Evolutionary conservation across 2,888 invertebrate genomes (phyloP).

Genomic region (Pandemis heparana): DNA sequence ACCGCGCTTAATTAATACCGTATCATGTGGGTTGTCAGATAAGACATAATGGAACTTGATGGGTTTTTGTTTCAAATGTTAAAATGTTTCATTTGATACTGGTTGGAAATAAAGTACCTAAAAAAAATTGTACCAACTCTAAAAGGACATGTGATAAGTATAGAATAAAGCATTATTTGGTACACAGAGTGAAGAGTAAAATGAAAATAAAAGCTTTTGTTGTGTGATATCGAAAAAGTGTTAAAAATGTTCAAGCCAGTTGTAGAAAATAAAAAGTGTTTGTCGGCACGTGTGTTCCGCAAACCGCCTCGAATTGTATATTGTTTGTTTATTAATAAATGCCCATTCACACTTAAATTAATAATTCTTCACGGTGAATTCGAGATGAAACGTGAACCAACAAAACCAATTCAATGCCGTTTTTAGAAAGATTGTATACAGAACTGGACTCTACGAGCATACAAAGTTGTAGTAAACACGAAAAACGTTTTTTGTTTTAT

Average conservation of each 20-base stretch:
- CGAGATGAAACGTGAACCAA: constrained; percentile 67
- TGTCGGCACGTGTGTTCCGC: constrained; percentile 37
- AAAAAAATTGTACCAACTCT: neutral
- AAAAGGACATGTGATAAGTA: no score
- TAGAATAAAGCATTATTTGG: neutral
- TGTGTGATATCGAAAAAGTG: neutral
- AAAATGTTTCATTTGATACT: neutral
- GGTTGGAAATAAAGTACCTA: neutral
- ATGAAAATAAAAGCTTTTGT: neutral
- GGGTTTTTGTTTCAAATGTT: constrained; percentile 51
- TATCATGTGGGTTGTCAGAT: constrained; percentile 82
- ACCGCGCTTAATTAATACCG: constrained; percentile 79
- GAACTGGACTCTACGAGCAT: constrained; percentile 49
- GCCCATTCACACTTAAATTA: constrained; percentile 45
- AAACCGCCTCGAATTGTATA: constrained; percentile 45
- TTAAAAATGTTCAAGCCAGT: constrained; percentile 3
- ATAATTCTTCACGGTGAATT: constrained; percentile 71
- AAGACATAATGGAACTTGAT: constrained; percentile 75
- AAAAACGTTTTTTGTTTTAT: constrained; percentile 36
- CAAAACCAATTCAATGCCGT: constrained; percentile 50
- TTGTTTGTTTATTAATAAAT: constrained; percentile 44
- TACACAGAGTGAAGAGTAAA: neutral
- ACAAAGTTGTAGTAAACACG: constrained; percentile 24
- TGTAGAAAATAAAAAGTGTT: constrained; percentile 15
- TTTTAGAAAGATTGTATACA: constrained; percentile 42